Percentiles rank a stretch among this genome's conserved stretches.
These are phyloP conservation scores for Bombus confusus DNA, from an alignment of 1,140 invertebrate species.

Conservation along the genomic window DNA sequence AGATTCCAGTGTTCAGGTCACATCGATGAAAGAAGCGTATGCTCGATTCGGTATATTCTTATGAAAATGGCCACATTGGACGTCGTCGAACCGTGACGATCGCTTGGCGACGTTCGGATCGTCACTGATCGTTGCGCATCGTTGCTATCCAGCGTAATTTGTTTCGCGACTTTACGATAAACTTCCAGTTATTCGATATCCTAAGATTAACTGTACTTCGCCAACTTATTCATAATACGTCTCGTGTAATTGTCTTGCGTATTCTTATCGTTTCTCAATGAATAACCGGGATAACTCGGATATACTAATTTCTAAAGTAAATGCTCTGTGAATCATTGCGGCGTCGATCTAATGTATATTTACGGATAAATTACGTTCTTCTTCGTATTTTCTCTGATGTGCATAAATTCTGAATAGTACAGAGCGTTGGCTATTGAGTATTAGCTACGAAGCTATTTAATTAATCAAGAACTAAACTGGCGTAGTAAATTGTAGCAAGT, in stretches of 20 bases:
- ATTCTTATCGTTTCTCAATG: neutral
- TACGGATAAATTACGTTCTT: no score
- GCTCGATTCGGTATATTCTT: neutral
- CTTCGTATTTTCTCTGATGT: no score
- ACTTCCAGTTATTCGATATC: neutral
- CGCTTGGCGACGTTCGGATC: neutral
- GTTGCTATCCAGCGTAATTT: neutral
- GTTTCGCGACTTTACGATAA: neutral
- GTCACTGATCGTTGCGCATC: neutral
- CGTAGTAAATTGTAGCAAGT: no score
- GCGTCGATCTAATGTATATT: no score
- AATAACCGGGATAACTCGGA: neutral
- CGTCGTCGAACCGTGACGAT: conserved; percentile 4
- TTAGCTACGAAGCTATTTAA: neutral
- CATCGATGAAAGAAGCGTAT: neutral
- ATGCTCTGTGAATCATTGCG: no score
- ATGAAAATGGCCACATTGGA: neutral
- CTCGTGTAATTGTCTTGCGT: neutral
- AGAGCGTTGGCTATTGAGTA: no score
- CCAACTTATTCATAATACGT: neutral
- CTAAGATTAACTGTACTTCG: neutral
- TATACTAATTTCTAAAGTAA: neutral
- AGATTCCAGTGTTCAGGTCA: neutral
- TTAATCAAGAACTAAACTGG: neutral
- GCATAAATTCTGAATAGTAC: no score